Conservation (phyloP, 2,113 vertebrate genomes). For the Zeus faber region DNA sequence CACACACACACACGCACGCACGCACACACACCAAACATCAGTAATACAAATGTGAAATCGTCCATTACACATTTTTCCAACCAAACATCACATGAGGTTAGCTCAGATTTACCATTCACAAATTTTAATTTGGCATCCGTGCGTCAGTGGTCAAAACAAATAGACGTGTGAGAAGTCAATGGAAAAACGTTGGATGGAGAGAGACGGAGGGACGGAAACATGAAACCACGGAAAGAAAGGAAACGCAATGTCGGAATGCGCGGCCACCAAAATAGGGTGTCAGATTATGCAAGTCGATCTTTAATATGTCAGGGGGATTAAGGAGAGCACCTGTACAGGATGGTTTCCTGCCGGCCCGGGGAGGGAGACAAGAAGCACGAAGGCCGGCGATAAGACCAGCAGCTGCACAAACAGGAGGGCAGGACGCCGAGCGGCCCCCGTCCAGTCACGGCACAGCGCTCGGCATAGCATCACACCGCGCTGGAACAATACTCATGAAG, state of each 20-base stretch:
- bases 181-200: too few relatives aligned
- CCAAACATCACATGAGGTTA: background rate
- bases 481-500: too few relatives aligned
- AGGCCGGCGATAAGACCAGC: slow-evolving; percentile 14
- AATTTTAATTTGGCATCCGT: too few relatives aligned
- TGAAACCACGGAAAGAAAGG: background rate
- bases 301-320: slow-evolving; percentile 11
- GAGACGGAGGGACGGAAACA: background rate
- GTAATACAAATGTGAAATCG: too few relatives aligned
- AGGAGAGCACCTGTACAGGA: slow-evolving; percentile 2
- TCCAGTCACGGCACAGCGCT: slow-evolving; percentile 7
- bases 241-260: background rate
- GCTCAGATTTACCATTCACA: background rate
- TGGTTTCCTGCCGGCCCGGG: slow-evolving; percentile 11
- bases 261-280: slow-evolving; percentile 4
- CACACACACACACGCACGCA: slow-evolving; percentile 1
- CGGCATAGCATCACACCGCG: slow-evolving; percentile 15
- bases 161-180: background rate
- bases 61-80: too few relatives aligned
- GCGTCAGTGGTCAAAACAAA: background rate
- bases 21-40: too few relatives aligned
- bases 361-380: slow-evolving; percentile 29
- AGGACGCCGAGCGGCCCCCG: slow-evolving; percentile 12
- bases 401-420: slow-evolving; percentile 27
- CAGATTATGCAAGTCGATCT: background rate